Conservation (phyloP, 2,113 vertebrate species). For the Motacilla alba region DNA sequence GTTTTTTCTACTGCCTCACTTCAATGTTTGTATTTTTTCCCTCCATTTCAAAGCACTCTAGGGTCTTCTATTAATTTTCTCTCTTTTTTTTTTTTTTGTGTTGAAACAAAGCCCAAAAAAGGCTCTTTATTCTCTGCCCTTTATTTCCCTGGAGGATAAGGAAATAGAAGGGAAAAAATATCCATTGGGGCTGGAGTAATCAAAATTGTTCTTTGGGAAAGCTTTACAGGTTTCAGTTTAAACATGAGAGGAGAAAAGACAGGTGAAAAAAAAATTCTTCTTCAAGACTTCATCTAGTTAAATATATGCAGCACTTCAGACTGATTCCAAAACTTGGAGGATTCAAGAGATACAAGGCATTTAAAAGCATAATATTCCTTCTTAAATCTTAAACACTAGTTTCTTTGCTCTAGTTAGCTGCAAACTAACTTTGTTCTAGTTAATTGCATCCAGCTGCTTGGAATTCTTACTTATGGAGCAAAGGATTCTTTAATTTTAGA, state of each 20-base stretch:
- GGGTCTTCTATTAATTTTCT: neutral
- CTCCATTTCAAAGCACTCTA: constrained; percentile 3
- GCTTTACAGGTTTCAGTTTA: constrained; percentile 25
- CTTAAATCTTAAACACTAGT: neutral
- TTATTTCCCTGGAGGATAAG: neutral
- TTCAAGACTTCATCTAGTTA: constrained; percentile 8
- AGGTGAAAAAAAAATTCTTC: neutral
- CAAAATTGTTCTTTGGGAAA: constrained; percentile 21
- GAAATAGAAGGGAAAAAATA: neutral
- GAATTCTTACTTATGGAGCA: neutral
- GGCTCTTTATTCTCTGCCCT: constrained; percentile 22
- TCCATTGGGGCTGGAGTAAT: neutral
- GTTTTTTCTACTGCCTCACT: neutral
- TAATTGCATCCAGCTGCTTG: neutral
- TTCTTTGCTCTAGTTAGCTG: neutral
- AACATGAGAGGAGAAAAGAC: neutral
- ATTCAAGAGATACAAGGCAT: neutral
- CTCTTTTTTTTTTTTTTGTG: neutral
- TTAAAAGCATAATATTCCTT: neutral
- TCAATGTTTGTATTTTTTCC: neutral
- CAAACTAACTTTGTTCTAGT: neutral
- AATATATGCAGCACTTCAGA: neutral
- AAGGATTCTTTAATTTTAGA: neutral
- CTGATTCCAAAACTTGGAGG: neutral
- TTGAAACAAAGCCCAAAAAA: constrained; percentile 20